Evolutionary conservation across 2,888 invertebrate genomes (phyloP), one percentile per base, ranked within the genome.

Genomic region (Eilema griseolum): DNA sequence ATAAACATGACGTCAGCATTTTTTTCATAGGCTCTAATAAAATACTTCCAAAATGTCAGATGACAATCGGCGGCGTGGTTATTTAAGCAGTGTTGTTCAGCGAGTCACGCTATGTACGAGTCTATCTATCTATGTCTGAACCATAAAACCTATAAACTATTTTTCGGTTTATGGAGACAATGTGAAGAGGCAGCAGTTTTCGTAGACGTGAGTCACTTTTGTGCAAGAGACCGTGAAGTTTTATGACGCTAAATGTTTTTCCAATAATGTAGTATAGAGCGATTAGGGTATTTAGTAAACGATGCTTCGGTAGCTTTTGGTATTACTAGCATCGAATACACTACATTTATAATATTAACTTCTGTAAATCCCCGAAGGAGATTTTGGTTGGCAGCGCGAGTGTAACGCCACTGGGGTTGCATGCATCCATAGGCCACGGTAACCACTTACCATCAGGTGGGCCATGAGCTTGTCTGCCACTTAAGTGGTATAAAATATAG

Each of bases 231-330:
- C 72, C 79, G 66, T 76, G 61, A 70, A 69, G 70, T 69, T 80
- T 81, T 79, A 80, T 74, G 23, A 46, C 26, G 61, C 71, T 61
- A 79, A 80, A 79, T 81, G 79, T 76, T 74, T 80, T 79, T 80
- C 80, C 80, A 80, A 80, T 80, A 80, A 81, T 76, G 74, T 69
- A 20, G 26, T 76, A 74, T 69, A 67, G 73, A 70, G 69, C 79
- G 69, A 52, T 67, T n/a, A n/a, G 68, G 73, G n/a, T 63, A 57
- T 69, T 76, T 70, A 74, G 70, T 76, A 70, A 76, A 73, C 66
- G 72, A 72, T 66, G 69, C 70, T 71, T 33, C 69, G 63, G 69
- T 60, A 33, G 52, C 60, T 71, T 74, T 70, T 57, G 37, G 61
- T 66, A 56, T 28, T 60, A 31, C 24, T 16, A 28, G 24, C 24